Percentiles rank a stretch among this genome's conserved stretches.
phyloP scores from a whole-genome alignment of 2,113 vertebrate species.

The Phalacrocorax carbo region DNA sequence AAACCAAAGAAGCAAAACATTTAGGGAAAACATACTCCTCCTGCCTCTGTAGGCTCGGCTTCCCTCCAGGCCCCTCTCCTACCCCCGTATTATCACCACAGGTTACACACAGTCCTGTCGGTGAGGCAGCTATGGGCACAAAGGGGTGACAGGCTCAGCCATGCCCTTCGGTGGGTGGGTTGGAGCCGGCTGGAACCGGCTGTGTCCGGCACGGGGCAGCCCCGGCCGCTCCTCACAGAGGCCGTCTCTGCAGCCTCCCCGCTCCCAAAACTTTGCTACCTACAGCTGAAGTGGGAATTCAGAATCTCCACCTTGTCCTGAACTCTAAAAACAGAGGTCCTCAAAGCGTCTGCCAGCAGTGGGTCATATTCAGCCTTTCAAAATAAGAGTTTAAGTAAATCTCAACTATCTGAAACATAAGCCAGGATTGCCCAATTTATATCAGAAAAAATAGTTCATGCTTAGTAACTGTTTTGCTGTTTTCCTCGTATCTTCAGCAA shows the following conservation, averaged over 20 bases:
- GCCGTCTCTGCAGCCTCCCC: background rate
- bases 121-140: background rate
- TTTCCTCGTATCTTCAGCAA: background rate
- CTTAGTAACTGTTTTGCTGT: background rate
- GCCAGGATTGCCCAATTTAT: background rate
- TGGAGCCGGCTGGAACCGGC: background rate
- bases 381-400: background rate
- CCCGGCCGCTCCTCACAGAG: background rate
- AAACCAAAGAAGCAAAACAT: background rate
- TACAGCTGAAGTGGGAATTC: background rate
- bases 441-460: background rate
- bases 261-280: background rate
- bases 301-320: background rate
- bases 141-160: background rate
- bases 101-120: background rate
- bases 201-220: rapidly evolving
- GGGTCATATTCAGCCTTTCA: background rate
- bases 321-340: background rate
- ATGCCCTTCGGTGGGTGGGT: background rate
- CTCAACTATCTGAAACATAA: background rate
- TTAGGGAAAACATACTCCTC: background rate
- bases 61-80: background rate
- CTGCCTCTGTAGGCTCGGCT: background rate
- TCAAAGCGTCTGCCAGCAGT: background rate
- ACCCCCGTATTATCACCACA: background rate